Base-by-base conservation (phyloP, 2,113 vertebrate genomes). In the Polypterus bichir region DNA sequence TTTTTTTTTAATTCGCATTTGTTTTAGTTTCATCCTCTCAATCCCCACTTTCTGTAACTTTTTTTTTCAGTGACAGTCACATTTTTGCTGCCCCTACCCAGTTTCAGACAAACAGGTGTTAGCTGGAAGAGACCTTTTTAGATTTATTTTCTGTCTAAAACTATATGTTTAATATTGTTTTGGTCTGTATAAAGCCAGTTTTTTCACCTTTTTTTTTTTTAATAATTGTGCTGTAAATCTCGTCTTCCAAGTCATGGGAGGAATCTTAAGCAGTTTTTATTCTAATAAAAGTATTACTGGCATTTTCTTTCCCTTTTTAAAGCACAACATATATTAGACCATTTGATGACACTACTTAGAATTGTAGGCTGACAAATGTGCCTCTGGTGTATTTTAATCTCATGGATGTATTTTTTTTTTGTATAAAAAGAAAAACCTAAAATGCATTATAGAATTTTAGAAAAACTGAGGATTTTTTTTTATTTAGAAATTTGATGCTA, bases 211-310 rank as follows among this genome's bases (percentile, higher is more conserved):
- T 76, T 78, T 75, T 68, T 80, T 78, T 78, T 68, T 84, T 83
- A 79, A 69, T 83, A 79, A 86, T 78, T 86, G 79, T 81, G 62
- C 79, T 93, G 91, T 92, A 86, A 86, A 92, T 87, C 84, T 76
- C 73, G 87, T 85, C 82, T 93, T 86, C 82, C 77, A 84, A 27
- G 27, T 27, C 27, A 27, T 27, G 27, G 27, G 27, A 27, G 27
- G 27, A 27, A 82, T 77, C 76, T 71, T 83, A 83, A 82, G 60
- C 75, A 45, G 86, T 86, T 85, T 88, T 87, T 89, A 94, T 87
- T 86, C 83, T 88, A 89, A 87, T 88, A 84, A 87, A 91, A 85
- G 80, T 91, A 86, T 89, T 89, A 91, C 90, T 92, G 88, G 84
- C 72, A 71, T 82, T 86, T 78, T 85, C 85, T 89, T 27, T 27